Evolutionary conservation across 2,888 invertebrate genomes (phyloP).

Genomic region (Amphipyra berbera): DNA sequence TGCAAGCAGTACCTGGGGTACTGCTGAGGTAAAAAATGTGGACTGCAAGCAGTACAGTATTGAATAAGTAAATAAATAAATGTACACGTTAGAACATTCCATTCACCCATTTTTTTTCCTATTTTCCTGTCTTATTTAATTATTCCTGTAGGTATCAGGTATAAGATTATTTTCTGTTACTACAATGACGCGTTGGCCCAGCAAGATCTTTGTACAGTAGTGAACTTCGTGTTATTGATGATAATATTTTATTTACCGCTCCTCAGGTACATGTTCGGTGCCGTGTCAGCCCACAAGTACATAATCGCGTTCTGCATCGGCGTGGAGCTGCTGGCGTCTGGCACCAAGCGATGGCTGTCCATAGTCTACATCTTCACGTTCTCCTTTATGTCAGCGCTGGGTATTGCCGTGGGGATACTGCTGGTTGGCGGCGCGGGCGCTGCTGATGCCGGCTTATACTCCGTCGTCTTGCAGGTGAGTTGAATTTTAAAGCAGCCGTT

Average conservation of each 20-base stretch:
- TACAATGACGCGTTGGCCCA: no score
- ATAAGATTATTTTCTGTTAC: no score
- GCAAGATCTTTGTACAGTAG: no score
- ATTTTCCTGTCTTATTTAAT: no score
- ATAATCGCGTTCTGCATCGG: constrained; percentile 97
- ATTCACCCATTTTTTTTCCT: no score
- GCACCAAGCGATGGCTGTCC: constrained; percentile 91
- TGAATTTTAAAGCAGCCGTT: not conserved
- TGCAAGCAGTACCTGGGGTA: no score
- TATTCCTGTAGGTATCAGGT: no score
- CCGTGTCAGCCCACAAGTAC: constrained; percentile 96
- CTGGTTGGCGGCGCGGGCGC: constrained; percentile 90
- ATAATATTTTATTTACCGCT: not conserved
- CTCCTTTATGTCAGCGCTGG: constrained; percentile 94
- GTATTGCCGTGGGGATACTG: constrained; percentile 93
- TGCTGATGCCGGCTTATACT: constrained; percentile 91
- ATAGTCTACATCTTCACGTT: constrained; percentile 93
- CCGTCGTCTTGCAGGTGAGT: constrained; percentile 93
- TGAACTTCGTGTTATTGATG: no score
- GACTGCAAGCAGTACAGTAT: no score
- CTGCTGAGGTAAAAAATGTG: no score
- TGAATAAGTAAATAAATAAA: no score
- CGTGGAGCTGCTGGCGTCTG: constrained; percentile 93
- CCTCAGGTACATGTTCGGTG: constrained; percentile 94
- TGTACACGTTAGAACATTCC: no score